phyloP scores from a whole-genome alignment of 53 echinoderm and acorn worm species.

The Mesocentrotus franciscanus region DNA sequence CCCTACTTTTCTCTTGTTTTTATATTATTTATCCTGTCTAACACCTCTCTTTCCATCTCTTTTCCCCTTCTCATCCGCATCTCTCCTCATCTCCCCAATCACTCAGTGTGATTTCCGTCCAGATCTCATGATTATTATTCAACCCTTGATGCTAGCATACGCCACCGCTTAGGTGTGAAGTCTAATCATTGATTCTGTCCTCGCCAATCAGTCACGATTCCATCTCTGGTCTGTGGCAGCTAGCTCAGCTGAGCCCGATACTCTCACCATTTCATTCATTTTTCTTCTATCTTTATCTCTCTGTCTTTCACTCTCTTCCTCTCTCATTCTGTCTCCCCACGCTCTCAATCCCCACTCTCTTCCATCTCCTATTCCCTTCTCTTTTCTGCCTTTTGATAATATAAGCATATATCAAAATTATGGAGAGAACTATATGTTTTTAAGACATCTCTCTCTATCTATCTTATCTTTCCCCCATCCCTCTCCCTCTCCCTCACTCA shows the following conservation, averaged over 20 bases:
- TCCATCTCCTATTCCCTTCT: not conserved
- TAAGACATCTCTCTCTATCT: not conserved
- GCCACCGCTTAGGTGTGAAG: slow-evolving; percentile 39
- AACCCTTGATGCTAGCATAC: slow-evolving; percentile 31
- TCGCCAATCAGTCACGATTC: slow-evolving; percentile 3
- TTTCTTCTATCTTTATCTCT: not conserved
- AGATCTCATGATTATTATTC: slow-evolving; percentile 40
- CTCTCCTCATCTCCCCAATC: not conserved
- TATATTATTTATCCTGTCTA: not conserved
- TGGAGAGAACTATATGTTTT: not conserved
- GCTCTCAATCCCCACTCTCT: not conserved
- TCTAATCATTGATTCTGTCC: slow-evolving; percentile 55
- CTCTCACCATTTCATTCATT: not conserved
- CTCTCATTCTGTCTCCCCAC: not conserved
- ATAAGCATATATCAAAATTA: not conserved
- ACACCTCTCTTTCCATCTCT: not conserved
- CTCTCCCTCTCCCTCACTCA: not conserved
- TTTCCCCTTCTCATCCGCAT: not conserved
- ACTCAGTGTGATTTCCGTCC: not conserved
- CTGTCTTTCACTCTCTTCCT: not conserved
- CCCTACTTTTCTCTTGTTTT: not conserved
- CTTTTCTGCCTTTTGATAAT: not conserved
- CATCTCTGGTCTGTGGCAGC: not conserved
- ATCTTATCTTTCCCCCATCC: not conserved
- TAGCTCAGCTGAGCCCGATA: slow-evolving; percentile 8